A percentile compares a stretch with the other conserved stretches of the same genome.
Conservation (phyloP, 2,888 invertebrate species). For the Conops quadrifasciatus region DNA sequence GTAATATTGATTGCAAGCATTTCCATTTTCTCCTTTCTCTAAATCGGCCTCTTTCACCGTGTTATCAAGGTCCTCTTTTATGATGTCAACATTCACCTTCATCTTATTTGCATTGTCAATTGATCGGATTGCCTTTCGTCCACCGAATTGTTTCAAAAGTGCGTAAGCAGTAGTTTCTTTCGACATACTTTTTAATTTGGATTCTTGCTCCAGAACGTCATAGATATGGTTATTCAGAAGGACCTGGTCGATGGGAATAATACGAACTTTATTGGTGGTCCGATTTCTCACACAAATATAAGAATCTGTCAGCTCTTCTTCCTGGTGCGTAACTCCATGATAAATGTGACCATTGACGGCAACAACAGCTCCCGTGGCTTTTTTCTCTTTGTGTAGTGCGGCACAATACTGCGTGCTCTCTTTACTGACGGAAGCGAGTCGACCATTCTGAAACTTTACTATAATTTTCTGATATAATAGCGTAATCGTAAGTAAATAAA, state of each 20-base stretch:
- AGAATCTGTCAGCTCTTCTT: constrained; percentile 49
- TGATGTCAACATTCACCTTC: constrained; percentile 56
- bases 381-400: constrained; percentile 39
- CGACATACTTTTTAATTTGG: constrained; percentile 41
- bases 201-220: constrained; percentile 45
- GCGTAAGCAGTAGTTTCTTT: constrained; percentile 48
- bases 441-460: constrained; percentile 63
- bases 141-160: constrained; percentile 59
- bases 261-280: constrained; percentile 55
- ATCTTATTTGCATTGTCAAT: constrained; percentile 54
- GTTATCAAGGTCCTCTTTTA: constrained; percentile 56
- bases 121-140: constrained; percentile 54
- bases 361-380: constrained; percentile 48
- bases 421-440: constrained; percentile 46
- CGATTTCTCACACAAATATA: constrained; percentile 59
- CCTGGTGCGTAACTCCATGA: constrained; percentile 47
- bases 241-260: constrained; percentile 57
- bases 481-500: neutral
- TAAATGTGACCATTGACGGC: constrained; percentile 53
- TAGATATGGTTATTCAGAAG: constrained; percentile 56
- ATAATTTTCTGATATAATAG: too few species aligned
- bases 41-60: constrained; percentile 49
- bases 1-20: constrained; percentile 47
- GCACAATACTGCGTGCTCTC: constrained; percentile 47
- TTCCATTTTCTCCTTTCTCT: constrained; percentile 38